A percentile compares a stretch with the other conserved stretches of the same genome.
Conservation (phyloP, 2,113 vertebrate species). For the Ictidomys tridecemlineatus region DNA sequence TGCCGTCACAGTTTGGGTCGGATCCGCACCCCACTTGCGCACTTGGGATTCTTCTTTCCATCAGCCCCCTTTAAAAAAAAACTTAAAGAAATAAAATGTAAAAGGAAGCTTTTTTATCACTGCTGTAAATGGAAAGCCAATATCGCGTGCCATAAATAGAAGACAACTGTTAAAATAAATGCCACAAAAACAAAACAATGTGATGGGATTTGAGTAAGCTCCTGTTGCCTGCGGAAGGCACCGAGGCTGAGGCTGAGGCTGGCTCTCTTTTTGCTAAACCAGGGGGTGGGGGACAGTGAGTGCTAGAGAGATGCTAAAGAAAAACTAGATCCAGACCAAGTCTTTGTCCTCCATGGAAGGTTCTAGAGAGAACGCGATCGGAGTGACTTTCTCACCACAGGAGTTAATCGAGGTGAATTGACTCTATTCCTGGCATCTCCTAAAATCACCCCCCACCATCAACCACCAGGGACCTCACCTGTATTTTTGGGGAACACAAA, state of each 20-base stretch:
- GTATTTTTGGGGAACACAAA: not conserved
- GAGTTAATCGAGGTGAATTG: not conserved
- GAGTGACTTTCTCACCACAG: not conserved
- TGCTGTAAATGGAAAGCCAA: constrained; percentile 82
- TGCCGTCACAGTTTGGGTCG: not conserved
- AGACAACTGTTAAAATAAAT: constrained; percentile 85
- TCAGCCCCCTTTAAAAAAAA: constrained; percentile 66
- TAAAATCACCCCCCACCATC: not conserved
- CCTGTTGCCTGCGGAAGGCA: constrained; percentile 55
- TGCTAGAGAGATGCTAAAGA: not conserved
- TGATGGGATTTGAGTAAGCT: constrained; percentile 63
- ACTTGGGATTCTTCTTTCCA: constrained; percentile 69
- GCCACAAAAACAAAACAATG: constrained; percentile 80
- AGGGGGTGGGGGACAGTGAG: not conserved
- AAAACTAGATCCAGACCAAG: not conserved
- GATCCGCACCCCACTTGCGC: not conserved
- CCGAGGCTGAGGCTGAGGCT: not conserved
- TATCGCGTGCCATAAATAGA: constrained; percentile 84
- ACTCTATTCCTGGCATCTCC: not conserved
- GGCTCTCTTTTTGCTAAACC: not conserved
- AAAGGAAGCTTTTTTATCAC: constrained; percentile 78
- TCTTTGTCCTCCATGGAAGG: not conserved
- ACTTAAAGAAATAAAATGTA: constrained; percentile 77
- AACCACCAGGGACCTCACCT: not conserved
- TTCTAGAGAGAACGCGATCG: not conserved